These are phyloP conservation scores for Agriopis leucophaearia DNA, from an alignment of 2,888 invertebrate species.

Conservation along the genomic window DNA sequence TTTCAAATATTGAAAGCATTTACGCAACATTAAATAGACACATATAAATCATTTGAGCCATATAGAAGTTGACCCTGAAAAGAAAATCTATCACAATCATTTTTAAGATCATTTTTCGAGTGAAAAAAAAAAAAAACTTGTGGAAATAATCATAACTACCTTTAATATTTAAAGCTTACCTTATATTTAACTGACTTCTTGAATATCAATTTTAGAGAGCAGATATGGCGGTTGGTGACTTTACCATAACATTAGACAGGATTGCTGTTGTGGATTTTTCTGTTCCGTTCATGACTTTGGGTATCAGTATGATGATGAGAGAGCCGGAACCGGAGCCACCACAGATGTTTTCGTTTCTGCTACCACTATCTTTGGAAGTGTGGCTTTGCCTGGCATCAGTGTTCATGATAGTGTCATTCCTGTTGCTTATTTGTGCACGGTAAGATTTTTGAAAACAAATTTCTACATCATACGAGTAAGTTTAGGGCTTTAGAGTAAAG, in stretches of 20 bases:
- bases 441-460: slow-evolving; percentile 57
- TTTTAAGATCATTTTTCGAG: too few relatives aligned
- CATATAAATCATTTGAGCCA: too few relatives aligned
- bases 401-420: slow-evolving; percentile 93
- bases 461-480: too few relatives aligned
- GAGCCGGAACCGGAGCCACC: slow-evolving; percentile 92
- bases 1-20: too few relatives aligned
- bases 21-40: too few relatives aligned
- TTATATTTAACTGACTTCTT: neutral
- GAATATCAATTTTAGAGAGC: slow-evolving; percentile 90
- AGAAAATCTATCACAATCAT: too few relatives aligned
- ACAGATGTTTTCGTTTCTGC: slow-evolving; percentile 94
- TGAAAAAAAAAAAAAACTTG: too few relatives aligned
- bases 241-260: slow-evolving; percentile 96
- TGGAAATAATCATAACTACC: too few relatives aligned
- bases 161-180: too few relatives aligned
- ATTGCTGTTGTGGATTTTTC: slow-evolving; percentile 96
- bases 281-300: slow-evolving; percentile 98
- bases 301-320: slow-evolving; percentile 94
- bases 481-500: too few relatives aligned
- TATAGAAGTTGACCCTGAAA: too few relatives aligned
- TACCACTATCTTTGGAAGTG: slow-evolving; percentile 93
- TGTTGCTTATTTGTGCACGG: slow-evolving; percentile 93
- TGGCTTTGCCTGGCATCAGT: slow-evolving; percentile 96
- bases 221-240: slow-evolving; percentile 96